Percentiles rank a stretch among this genome's conserved stretches.
Conservation (phyloP, 1,140 invertebrate genomes). For the Zaprionus capensis region DNA sequence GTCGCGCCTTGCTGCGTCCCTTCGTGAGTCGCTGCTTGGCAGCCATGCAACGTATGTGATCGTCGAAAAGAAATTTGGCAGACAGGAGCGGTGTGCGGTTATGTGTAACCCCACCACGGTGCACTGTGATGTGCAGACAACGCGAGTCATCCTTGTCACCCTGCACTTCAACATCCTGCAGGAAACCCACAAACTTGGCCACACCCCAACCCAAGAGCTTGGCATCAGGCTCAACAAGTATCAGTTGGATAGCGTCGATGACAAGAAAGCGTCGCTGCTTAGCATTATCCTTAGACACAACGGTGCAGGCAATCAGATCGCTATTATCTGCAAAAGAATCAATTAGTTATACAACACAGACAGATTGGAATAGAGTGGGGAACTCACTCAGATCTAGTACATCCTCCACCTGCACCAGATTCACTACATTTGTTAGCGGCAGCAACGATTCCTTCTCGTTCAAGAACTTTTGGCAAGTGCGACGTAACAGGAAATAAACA, state of each 20-base stretch:
- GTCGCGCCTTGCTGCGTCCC: constrained; percentile 97
- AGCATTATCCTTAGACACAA: constrained; percentile 94
- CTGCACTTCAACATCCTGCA: constrained; percentile 92
- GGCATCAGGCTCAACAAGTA: constrained; percentile 97
- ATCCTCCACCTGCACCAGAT: constrained; percentile 95
- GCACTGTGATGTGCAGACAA: constrained; percentile 97
- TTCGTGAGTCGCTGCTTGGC: constrained; percentile 93
- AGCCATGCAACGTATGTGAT: constrained; percentile 99
- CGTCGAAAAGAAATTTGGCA: constrained; percentile 98
- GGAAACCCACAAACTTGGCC: constrained; percentile 95
- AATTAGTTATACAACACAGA: not conserved
- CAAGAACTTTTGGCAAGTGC: constrained; percentile 92
- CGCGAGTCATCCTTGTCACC: constrained; percentile 98
- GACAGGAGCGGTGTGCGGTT: constrained; percentile 92
- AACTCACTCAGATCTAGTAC: constrained; percentile 96
- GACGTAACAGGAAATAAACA: constrained; percentile 96
- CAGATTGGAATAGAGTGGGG: not conserved
- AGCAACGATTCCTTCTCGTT: constrained; percentile 94
- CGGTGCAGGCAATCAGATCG: constrained; percentile 97
- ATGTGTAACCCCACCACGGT: constrained; percentile 88
- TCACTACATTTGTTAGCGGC: constrained; percentile 95
- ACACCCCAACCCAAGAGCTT: constrained; percentile 97
- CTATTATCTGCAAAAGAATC: constrained; percentile 92
- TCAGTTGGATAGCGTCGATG: constrained; percentile 96
- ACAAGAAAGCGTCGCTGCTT: constrained; percentile 97